A percentile compares a stretch with the other conserved stretches of the same genome.
Evolutionary conservation across 2,888 invertebrate genomes (phyloP).

Genomic region (Cartodere bifasciata): DNA sequence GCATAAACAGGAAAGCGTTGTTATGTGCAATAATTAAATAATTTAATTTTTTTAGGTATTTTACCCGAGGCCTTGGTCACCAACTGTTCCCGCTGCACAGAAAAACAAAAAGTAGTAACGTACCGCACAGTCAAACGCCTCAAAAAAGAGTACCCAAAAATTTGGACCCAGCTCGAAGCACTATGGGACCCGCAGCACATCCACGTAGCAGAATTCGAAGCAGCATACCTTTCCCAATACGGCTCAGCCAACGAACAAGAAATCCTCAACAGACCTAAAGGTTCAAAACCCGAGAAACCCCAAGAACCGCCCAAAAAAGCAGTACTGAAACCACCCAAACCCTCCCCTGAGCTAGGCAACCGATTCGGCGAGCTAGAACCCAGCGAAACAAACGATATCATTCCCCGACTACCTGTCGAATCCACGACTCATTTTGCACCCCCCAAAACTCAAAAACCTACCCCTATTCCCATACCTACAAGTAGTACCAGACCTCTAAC

Average conservation of each 20-base stretch:
- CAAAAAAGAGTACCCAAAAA: slow-evolving; percentile 48
- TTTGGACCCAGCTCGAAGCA: slow-evolving; percentile 50
- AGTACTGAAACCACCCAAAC: not conserved
- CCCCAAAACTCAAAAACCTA: slow-evolving; percentile 11
- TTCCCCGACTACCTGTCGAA: slow-evolving; percentile 7
- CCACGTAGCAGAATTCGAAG: slow-evolving; percentile 37
- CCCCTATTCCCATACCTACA: slow-evolving; percentile 11
- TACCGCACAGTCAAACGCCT: slow-evolving; percentile 52
- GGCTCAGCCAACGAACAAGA: slow-evolving; percentile 1
- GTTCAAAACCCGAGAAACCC: not conserved
- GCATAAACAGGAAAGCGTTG: not conserved
- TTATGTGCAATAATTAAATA: not conserved
- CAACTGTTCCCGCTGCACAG: slow-evolving; percentile 52
- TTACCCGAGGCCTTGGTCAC: slow-evolving; percentile 58
- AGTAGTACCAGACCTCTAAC: slow-evolving; percentile 9
- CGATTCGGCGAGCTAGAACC: slow-evolving; percentile 12
- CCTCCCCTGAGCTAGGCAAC: slow-evolving; percentile 8
- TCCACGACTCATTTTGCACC: slow-evolving; percentile 3
- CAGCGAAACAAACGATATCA: slow-evolving; percentile 3
- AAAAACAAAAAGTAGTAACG: slow-evolving; percentile 50
- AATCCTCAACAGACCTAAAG: slow-evolving; percentile 1
- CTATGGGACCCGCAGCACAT: slow-evolving; percentile 62
- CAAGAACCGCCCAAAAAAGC: too few species aligned
- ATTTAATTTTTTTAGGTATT: slow-evolving; percentile 39
- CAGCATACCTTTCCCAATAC: slow-evolving; percentile 17